These are phyloP conservation scores for Chaetura pelagica DNA, from an alignment of 2,113 vertebrate species.

Conservation along the genomic window DNA sequence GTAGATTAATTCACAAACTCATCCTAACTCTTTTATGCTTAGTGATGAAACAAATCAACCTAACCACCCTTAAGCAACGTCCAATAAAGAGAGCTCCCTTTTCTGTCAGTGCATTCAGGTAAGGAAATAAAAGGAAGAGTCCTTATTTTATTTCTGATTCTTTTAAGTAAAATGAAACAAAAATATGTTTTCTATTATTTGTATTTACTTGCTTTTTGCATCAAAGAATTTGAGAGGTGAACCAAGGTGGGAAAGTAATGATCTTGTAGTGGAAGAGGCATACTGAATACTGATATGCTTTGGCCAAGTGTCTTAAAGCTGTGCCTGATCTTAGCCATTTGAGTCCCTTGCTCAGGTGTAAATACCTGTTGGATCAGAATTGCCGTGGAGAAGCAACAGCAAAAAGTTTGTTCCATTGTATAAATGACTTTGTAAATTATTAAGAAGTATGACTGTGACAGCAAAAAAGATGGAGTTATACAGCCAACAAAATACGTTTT, in stretches of 20 bases:
- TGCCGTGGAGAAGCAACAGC: not conserved
- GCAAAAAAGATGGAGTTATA: not conserved
- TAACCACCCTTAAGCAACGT: slow-evolving; percentile 91
- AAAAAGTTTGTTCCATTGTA: not conserved
- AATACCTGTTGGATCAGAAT: not conserved
- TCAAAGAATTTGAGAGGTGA: not conserved
- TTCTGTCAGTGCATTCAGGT: slow-evolving; percentile 94
- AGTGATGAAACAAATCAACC: slow-evolving; percentile 95
- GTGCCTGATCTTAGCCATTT: not conserved
- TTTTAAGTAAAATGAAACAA: not conserved
- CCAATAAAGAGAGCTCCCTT: slow-evolving; percentile 92
- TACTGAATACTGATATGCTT: not conserved
- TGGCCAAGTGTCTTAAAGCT: not conserved
- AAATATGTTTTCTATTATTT: not conserved
- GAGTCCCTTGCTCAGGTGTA: not conserved
- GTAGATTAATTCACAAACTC: not conserved
- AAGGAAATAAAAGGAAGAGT: slow-evolving; percentile 36
- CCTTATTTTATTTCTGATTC: not conserved
- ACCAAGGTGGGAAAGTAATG: not conserved
- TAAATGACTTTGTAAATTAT: not conserved
- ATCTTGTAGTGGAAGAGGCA: not conserved
- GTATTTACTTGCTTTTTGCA: not conserved
- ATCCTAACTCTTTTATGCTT: slow-evolving; percentile 55
- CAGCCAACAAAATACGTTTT: not conserved
- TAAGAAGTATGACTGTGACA: not conserved